These are phyloP conservation scores for Ctenopoma kingsleyae DNA, from an alignment of 2,797 vertebrate species.

Conservation along the genomic window DNA sequence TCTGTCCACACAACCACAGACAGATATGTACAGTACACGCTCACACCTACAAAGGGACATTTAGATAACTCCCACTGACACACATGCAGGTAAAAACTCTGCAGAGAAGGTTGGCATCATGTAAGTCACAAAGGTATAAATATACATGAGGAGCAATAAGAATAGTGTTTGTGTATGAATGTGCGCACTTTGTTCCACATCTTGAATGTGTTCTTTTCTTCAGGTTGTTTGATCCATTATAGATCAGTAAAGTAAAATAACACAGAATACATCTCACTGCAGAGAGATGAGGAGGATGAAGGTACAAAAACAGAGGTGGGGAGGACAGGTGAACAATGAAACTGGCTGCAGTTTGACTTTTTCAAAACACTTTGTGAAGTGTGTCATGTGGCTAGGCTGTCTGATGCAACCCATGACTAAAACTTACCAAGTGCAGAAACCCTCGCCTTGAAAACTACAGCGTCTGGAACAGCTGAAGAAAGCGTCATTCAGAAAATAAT, in stretches of 20 bases:
- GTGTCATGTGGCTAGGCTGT: background rate
- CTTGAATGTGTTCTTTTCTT: background rate
- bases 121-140: too few relatives aligned
- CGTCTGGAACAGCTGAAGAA: too few relatives aligned
- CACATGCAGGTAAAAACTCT: too few relatives aligned
- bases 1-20: too few relatives aligned
- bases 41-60: too few relatives aligned
- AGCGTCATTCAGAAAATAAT: too few relatives aligned
- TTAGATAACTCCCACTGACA: too few relatives aligned
- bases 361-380: constrained; percentile 1
- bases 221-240: constrained; percentile 43
- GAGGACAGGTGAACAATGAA: background rate
- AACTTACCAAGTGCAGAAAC: background rate
- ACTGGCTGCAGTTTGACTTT: background rate
- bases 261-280: background rate
- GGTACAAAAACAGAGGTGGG: background rate
- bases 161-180: too few relatives aligned
- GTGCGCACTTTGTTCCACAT: background rate
- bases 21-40: too few relatives aligned
- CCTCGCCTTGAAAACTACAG: background rate
- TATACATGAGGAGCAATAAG: too few relatives aligned
- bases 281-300: background rate
- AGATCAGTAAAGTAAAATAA: constrained; percentile 26
- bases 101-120: too few relatives aligned
- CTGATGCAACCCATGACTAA: background rate